These are phyloP conservation scores for Macroglossus sobrinus DNA, from an alignment of 2,113 vertebrate species.

Conservation along the genomic window DNA sequence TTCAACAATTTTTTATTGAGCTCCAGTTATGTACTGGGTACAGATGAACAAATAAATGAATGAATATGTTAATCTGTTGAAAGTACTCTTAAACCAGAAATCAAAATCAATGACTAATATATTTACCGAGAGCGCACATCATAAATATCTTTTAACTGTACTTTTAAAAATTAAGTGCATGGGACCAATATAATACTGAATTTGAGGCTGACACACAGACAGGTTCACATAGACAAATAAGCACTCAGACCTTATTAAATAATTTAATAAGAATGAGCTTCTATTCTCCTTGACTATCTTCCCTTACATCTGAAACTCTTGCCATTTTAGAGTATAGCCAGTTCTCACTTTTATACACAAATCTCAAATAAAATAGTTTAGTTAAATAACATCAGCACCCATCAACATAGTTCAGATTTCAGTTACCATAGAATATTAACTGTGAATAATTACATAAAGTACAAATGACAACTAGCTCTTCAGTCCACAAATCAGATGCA, in stretches of 20 bases:
- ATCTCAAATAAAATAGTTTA: neutral
- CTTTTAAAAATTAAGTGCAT: neutral
- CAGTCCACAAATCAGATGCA: neutral
- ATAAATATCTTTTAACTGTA: neutral
- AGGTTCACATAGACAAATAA: neutral
- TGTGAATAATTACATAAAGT: neutral
- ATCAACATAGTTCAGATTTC: neutral
- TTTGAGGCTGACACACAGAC: neutral
- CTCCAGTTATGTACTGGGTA: neutral
- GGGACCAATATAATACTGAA: neutral
- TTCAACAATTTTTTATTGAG: neutral
- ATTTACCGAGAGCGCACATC: neutral
- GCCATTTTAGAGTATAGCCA: neutral
- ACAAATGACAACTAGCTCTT: neutral
- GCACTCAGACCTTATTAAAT: neutral
- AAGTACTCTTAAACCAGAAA: constrained; percentile 27
- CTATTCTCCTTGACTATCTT: neutral
- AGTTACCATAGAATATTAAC: neutral
- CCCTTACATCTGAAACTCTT: neutral
- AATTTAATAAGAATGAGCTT: neutral
- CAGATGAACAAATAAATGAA: neutral
- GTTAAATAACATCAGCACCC: neutral
- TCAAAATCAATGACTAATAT: neutral
- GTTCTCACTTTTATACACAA: neutral
- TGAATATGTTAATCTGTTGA: neutral